Evolutionary conservation across 2,797 vertebrate species (phyloP).

Genomic region (Urophycis tenuis): DNA sequence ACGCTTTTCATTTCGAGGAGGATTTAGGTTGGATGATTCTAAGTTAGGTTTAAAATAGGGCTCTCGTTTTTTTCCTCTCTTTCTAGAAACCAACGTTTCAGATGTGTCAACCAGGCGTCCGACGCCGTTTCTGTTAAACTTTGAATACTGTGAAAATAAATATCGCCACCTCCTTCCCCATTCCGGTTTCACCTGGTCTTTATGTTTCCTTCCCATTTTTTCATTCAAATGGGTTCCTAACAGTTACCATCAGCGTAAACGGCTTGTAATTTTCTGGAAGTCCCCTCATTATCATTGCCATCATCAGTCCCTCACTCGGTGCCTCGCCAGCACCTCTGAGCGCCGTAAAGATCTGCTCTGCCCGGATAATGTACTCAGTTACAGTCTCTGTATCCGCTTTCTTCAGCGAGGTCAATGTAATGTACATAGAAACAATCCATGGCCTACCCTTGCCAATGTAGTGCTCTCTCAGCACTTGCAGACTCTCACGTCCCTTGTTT

Average conservation of each 20-base stretch:
- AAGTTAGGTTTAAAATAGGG: too few relatives aligned
- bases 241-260: conserved; percentile 13
- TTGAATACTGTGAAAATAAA: too few relatives aligned
- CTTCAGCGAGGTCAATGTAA: conserved; percentile 11
- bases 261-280: conserved; percentile 11
- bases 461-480: not conserved
- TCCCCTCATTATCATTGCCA: conserved; percentile 13
- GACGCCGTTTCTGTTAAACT: too few relatives aligned
- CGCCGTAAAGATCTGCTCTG: conserved; percentile 15
- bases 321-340: not conserved
- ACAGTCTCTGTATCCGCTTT: conserved; percentile 7
- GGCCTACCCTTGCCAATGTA: conserved; percentile 19
- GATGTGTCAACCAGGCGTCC: too few relatives aligned
- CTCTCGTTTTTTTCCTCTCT: too few relatives aligned
- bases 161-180: too few relatives aligned
- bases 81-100: too few relatives aligned
- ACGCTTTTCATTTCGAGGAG: too few relatives aligned
- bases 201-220: too few relatives aligned
- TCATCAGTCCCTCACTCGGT: conserved; percentile 14
- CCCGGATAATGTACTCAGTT: conserved; percentile 22
- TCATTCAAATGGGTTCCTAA: too few relatives aligned
- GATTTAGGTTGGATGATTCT: too few relatives aligned
- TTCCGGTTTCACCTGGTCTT: too few relatives aligned
- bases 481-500: conserved; percentile 8
- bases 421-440: conserved; percentile 10